Base-by-base conservation (phyloP, 2,888 invertebrate genomes). In the Ophraella communa region DNA sequence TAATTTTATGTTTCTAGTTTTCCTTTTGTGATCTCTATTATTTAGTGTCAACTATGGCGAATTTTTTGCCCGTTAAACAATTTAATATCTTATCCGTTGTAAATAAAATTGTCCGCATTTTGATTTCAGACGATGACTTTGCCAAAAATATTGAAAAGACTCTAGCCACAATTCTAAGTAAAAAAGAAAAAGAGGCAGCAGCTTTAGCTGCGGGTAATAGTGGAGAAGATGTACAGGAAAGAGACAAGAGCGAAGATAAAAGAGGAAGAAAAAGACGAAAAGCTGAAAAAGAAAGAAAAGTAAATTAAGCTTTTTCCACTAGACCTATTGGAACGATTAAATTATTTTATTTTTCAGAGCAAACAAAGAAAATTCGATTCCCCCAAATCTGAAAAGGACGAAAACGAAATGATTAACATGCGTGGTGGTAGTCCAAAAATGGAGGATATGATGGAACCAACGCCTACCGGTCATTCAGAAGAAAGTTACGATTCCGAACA, bases 401-500 rank as follows among this genome's bases (percentile, higher is more conserved):
- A 93, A 75, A 90, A 88, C 76, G 93, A 93, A 80, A 90, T 93
- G 89, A 83, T 93, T 77, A 92, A 91, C 79, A 86, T 93, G 8
- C 85, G 93, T 55, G 92, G 93, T 35, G 92, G 91, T 17, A 92
- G 92, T 57, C 93, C 70, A 8, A 66, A 55, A 35, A 51, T 60
- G 8, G 68, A 68, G 8, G 66, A 66, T 11, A 64, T 52, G 35
- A 21, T 47, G 11, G 68, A 68, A 14, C 78, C 52, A 75, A 78
- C 70, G 68, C 74, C 64, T 71, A 76, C 59, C 64, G 74, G 62
- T 73, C 78, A 68, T 74, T 75, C 77, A 0, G 77, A 76, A 4
- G 77, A 87, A 67, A 88, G 87, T 73, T 86, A 85, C 60, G 85
- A 86, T 57, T 87, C 87, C 30, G 87, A 87, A 67, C 85, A 84